phyloP scores from a whole-genome alignment of 2,113 vertebrate species.

The Gnathochromis pfefferi region DNA sequence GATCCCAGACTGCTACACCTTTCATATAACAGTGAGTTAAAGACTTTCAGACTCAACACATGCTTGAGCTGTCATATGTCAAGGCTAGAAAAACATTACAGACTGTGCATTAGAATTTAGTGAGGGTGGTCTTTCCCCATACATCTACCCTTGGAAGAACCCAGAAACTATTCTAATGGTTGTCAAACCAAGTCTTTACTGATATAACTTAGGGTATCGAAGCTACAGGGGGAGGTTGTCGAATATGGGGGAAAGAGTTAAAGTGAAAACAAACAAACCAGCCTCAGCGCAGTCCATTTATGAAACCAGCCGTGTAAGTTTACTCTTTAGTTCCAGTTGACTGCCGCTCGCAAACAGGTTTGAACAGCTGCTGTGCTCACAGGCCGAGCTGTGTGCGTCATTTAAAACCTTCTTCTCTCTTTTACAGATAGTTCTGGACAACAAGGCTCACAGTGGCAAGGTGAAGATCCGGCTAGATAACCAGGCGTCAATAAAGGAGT shows the following conservation, averaged over 20 bases:
- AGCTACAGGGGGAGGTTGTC: neutral
- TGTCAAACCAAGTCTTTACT: neutral
- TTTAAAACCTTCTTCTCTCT: neutral
- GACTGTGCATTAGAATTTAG: neutral
- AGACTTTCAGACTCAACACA: neutral
- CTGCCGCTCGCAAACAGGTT: fast-evolving
- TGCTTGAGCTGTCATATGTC: neutral
- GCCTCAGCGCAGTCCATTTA: neutral
- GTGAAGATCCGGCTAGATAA: constrained; percentile 84
- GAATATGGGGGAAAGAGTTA: neutral
- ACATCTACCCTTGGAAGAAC: neutral
- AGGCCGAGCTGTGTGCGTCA: neutral
- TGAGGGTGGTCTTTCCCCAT: neutral
- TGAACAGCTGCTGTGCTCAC: neutral
- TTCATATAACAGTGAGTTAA: constrained; percentile 79
- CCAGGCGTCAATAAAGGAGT: constrained; percentile 81
- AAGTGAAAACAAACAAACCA: neutral
- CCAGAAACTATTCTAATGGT: neutral
- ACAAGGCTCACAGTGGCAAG: constrained; percentile 88
- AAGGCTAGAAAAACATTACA: neutral
- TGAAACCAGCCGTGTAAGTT: neutral
- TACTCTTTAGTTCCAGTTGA: neutral
- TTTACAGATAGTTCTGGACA: constrained; percentile 76
- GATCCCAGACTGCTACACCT: constrained; percentile 94
- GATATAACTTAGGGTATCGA: neutral